Base-by-base conservation (phyloP, 2,113 vertebrate genomes). In the Apteryx owenii region DNA sequence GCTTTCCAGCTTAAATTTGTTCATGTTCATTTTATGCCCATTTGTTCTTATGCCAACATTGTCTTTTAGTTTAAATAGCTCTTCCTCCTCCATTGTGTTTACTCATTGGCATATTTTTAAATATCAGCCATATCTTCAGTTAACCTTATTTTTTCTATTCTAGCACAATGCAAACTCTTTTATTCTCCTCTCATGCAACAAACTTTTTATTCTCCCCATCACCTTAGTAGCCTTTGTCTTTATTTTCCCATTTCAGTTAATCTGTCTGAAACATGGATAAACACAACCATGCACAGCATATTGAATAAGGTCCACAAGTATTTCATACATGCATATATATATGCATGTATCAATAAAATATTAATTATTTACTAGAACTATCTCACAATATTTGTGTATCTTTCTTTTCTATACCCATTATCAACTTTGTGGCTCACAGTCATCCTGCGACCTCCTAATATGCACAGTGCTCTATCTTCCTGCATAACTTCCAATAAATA, bases 1-100 rank as follows among this genome's bases (percentile, higher is more conserved):
- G 82, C 64, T 96, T 96, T 92, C 75, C 89, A 96, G 82, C 64
- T 96, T 96, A 95, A 90, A 92, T 92, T 86, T 84, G 93, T 95
- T 95, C 96, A 94, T 64, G 93, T 92, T 84, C 93, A 94, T 93
- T 95, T 95, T 89, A 87, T 95, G 81, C 78, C 73, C 77, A 97
- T 97, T 97, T 97, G 95, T 97, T 97, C 96, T 95, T 93, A 85
- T 96, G 96, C 96, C 96, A 97, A 94, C 96, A 96, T 96, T 96
- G 96, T 97, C 82, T 94, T 96, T 96, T 88, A 81, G 93, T 96
- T 97, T 97, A 97, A 97, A 96, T 94, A 97, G 96, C 82, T 93
- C 95, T 96, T 97, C 96, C 95, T 97, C 95, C 89, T 92, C 88
- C 60, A 83, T 90, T 92, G 82, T 97, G 95, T 96, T 96, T 97